Base-by-base conservation (phyloP, 2,888 invertebrate species). In the Oligia fasciuncula region DNA sequence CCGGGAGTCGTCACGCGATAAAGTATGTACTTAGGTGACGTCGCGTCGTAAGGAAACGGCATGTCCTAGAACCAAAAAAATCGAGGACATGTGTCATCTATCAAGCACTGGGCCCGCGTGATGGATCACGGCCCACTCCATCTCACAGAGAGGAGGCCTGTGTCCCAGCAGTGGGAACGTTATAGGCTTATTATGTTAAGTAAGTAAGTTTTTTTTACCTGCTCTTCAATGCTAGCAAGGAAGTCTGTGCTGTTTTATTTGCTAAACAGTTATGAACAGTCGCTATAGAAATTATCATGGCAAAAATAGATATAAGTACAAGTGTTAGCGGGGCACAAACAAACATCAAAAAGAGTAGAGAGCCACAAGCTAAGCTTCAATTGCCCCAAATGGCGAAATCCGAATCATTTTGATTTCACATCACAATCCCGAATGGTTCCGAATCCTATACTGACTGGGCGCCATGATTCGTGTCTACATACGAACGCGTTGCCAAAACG, bases 401-500 rank as follows among this genome's bases (percentile, higher is more conserved):
- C 40, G 5, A 49, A 68, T 8, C 54, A 84, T 74, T 79, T 60
- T 63, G 35, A 84, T 57, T 68, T 29, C 46, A 23, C 14, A 49
- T 57, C 49, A 72, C 57, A 54, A 65, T 2, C 9, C 46, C 29
- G 11, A 69, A 77, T 69, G 57, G 40, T 14, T 51, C 40, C 57
- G 29, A 65, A 73, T 9, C n/a, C 19, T 9, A 35, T 51, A 62
- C 8, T 6, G 49, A 43, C 71, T 19, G 51, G n/a, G 54, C 57
- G 4, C 1, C 13, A 43, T 62, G 62, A 72, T 35, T 80, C 23
- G 72, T 68, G n/a, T 9, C 17, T 6, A 19, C 72, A 65, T 35
- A 76, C 49, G 76, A 67, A 76, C 29, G 35, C 69, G 63, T 60
- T 73, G 57, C 66, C 75, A 73, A 75, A 82, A 67, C 63, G 14